Evolutionary conservation across 2,797 vertebrate genomes (phyloP), one percentile per base, ranked within the genome.

Genomic region (Tenualosa ilisha): DNA sequence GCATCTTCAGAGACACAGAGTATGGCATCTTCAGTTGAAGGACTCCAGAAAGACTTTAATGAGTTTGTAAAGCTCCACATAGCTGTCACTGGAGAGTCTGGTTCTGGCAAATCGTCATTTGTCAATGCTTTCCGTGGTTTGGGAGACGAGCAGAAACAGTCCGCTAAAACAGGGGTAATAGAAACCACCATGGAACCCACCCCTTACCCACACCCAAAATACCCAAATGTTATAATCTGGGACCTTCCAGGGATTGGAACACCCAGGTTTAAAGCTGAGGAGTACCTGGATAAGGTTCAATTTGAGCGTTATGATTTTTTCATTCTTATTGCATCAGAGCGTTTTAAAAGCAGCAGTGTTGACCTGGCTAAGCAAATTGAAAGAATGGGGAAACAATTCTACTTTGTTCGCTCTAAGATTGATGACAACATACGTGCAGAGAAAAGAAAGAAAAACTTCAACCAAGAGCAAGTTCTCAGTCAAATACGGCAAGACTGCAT

Each of bases 211-310:
- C 86, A 91, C 49, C 85, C 88, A 31, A 56, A 53, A 3, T 53
- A 53, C 51, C 20, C 46, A 81, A 86, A 86, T 17, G 88, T 91
- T 3, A 82, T 59, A 24, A 20, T 91, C 24, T 91, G 88, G 88
- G 89, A 91, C 59, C 81, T 91, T 68, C 90, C 91, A 40, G 91
- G 86, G 63, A 88, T 88, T 26, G 90, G 90, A 65, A 88, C 68
- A 4, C 83, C 88, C 12, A 91, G 89, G 12, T 90, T 91, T 20
- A 81, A 84, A 49, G 85, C 85, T 0, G 83, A 86, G 43, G 85
- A 81, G 9, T 93, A 89, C 26, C 82, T 89, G n/a, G 87, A 89
- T 31, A 84, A 87, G 0, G 82, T 89, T 17, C 56, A 84, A 22
- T 81, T 87, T 75, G 7, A 86, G 22, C 84, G 43, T 5, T 89